Percentiles rank a stretch among this genome's conserved stretches.
phyloP scores from a whole-genome alignment of 2,888 invertebrate species.

The Epicampocera succincta region DNA sequence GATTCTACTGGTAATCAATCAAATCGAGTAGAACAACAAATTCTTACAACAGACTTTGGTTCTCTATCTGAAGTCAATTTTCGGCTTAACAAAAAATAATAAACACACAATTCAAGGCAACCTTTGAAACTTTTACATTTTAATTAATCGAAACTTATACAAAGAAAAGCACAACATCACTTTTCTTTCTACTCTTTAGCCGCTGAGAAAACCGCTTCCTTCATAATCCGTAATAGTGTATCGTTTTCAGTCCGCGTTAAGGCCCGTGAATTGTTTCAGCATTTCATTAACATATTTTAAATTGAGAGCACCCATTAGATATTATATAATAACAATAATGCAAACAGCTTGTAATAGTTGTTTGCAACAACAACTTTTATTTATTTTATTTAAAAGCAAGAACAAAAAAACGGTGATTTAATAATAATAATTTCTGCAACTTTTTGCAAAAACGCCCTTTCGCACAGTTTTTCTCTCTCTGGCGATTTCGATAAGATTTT shows the following conservation, averaged over 20 bases:
- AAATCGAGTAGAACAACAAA: no score
- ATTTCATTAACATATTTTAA: slow-evolving; percentile 7
- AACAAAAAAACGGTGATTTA: slow-evolving; percentile 9
- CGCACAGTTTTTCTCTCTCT: slow-evolving; percentile 2
- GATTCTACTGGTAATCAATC: no score
- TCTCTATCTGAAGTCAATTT: no score
- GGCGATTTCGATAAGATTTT: slow-evolving; percentile 28
- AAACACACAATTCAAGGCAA: no score
- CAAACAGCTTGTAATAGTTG: slow-evolving; percentile 22
- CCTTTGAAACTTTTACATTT: no score
- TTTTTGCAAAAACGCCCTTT: not conserved
- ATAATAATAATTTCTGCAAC: not conserved
- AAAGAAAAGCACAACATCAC: not conserved
- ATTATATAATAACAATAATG: slow-evolving; percentile 28
- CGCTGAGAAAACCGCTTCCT: not conserved
- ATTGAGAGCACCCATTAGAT: slow-evolving; percentile 22
- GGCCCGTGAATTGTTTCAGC: not conserved
- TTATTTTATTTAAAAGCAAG: slow-evolving; percentile 1
- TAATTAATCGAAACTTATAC: no score
- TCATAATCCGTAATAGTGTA: not conserved
- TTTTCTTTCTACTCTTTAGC: not conserved
- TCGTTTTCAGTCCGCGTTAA: not conserved
- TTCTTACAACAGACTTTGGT: no score
- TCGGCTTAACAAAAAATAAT: no score
- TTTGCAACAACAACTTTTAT: no score